Conservation (phyloP, 2,888 invertebrate genomes). For the Pandemis cinnamomeana region DNA sequence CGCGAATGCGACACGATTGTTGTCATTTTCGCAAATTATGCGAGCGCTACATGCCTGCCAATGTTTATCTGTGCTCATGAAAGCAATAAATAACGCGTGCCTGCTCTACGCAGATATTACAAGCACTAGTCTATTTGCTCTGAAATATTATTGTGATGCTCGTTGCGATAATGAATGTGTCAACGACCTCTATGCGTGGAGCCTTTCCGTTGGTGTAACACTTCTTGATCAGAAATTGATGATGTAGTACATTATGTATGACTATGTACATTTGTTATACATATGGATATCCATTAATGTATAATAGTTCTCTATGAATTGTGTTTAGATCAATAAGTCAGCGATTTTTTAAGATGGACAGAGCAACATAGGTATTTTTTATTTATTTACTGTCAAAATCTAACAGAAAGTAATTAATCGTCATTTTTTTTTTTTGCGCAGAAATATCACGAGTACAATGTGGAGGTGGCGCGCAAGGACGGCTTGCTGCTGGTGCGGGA, state of each 20-base stretch:
- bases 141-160: slow-evolving; percentile 45
- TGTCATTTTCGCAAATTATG: slow-evolving; percentile 82
- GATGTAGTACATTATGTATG: too few relatives aligned
- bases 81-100: slow-evolving; percentile 73
- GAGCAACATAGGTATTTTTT: neutral
- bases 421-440: slow-evolving; percentile 68
- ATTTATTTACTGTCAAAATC: neutral
- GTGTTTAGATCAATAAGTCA: too few relatives aligned
- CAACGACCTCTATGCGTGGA: slow-evolving; percentile 3
- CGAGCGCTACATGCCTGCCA: slow-evolving; percentile 74
- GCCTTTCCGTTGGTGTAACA: neutral
- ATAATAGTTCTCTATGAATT: too few relatives aligned
- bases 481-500: slow-evolving; percentile 93
- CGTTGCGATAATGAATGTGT: slow-evolving; percentile 33
- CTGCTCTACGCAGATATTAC: slow-evolving; percentile 66
- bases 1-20: slow-evolving; percentile 76
- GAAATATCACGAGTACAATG: slow-evolving; percentile 92
- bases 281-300: too few relatives aligned
- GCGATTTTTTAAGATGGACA: too few relatives aligned
- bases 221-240: too few relatives aligned
- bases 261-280: too few relatives aligned
- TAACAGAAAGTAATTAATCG: neutral
- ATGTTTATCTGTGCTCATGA: slow-evolving; percentile 77
- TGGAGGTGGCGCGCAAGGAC: slow-evolving; percentile 92
- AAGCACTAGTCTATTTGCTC: slow-evolving; percentile 54